These are phyloP conservation scores for Dipodomys spectabilis DNA, from an alignment of 2,113 vertebrate species.

Conservation along the genomic window DNA sequence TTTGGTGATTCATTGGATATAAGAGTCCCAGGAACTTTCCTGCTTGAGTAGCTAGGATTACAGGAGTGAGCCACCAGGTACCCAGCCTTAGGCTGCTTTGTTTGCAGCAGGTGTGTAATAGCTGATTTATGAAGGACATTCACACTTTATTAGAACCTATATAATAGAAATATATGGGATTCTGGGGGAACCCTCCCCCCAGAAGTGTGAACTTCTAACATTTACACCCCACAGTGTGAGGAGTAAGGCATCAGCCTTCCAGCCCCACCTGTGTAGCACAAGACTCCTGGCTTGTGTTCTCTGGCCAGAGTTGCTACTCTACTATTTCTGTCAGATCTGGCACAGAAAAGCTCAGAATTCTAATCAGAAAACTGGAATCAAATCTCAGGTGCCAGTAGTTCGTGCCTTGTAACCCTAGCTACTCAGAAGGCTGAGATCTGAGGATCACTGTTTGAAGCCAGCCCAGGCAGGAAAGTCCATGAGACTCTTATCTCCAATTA, in stretches of 20 bases:
- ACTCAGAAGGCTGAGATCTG: too few species aligned
- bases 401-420: too few species aligned
- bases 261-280: accelerated
- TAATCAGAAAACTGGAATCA: background rate
- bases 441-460: background rate
- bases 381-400: background rate
- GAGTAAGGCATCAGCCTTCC: background rate
- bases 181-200: background rate
- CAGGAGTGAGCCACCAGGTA: too few species aligned
- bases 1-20: too few species aligned
- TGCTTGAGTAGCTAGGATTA: too few species aligned
- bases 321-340: background rate
- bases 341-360: background rate
- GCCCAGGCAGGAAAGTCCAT: too few species aligned
- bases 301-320: background rate
- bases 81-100: background rate
- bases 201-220: constrained; percentile 24
- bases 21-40: too few species aligned
- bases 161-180: background rate
- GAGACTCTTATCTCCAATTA: too few species aligned
- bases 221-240: background rate
- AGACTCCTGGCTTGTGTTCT: background rate
- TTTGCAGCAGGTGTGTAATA: background rate
- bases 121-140: constrained; percentile 19
- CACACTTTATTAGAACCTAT: constrained; percentile 24